Evolutionary conservation across 2,797 vertebrate genomes (phyloP), one percentile per base, ranked within the genome.

Genomic region (Oceanodroma leucorhoa): DNA sequence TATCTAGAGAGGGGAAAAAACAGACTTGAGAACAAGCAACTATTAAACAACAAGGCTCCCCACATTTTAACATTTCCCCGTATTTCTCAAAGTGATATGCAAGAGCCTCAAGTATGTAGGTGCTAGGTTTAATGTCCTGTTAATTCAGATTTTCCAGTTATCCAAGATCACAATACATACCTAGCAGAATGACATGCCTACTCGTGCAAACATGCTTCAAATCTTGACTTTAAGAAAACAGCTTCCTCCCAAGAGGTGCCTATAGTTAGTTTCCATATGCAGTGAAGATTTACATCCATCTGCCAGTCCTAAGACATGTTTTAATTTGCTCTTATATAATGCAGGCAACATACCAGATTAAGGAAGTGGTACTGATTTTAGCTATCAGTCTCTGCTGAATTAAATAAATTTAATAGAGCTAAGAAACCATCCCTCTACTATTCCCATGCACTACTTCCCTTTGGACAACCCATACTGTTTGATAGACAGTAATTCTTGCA

Each of bases 201-300:
- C 79, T 90, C 16, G 2, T 54, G 50, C 69, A 94, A 95, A 93
- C 4, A 0, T 76, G 50, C 72, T 73, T 87, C 53, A 26, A 8
- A 87, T 62, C 76, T 32, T 38, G 43, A 58, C 61, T 90, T 62
- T 9, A 88, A 83, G 76, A 93, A 96, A 96, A 91, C 0, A 91
- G 62, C 57, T 83, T 66, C 73, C 83, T 94, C 80, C 86, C 90
- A 87, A 60, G 62, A 93, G 73, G 54, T 72, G 30, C 86, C 81
- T 96, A 94, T 80, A 95, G 93, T 94, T 95, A 96, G 92, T 90
- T 94, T 79, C 92, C 86, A 76, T 43, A 92, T 70, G 81, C 77
- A 77, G 77, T 41, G 73, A 95, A 84, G 55, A 92, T 77, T 84
- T 89, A 93, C 48, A 88, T 83, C 92, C 93, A 96, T 96, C 94